Evolutionary conservation across 2,797 vertebrate genomes (phyloP).

Genomic region (Spinibarbus caldwelli): DNA sequence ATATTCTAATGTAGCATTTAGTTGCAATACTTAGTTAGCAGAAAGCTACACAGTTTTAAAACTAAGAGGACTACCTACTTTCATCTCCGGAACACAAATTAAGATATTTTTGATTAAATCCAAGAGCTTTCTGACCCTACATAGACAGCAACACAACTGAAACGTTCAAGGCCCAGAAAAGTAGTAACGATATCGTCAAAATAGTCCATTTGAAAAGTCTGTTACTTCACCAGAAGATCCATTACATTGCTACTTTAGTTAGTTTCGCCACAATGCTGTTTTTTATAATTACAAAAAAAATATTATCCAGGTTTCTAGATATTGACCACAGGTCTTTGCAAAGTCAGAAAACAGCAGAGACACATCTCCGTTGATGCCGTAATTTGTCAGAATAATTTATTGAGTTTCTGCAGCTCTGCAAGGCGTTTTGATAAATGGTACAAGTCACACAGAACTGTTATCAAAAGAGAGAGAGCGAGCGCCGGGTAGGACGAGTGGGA

Average conservation of each 20-base stretch:
- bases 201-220: too few relatives aligned
- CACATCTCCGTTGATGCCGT: slow-evolving; percentile 72
- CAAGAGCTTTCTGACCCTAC: too few relatives aligned
- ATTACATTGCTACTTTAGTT: not conserved
- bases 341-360: slow-evolving; percentile 65
- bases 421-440: slow-evolving; percentile 81
- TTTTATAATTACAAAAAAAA: slow-evolving; percentile 4
- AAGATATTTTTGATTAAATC: too few relatives aligned
- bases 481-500: slow-evolving; percentile 33
- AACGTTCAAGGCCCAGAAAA: too few relatives aligned
- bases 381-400: slow-evolving; percentile 82
- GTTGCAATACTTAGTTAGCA: not conserved
- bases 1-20: not conserved
- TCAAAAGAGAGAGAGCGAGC: slow-evolving; percentile 67
- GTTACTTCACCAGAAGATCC: not conserved
- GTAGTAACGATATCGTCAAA: too few relatives aligned
- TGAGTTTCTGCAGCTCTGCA: slow-evolving; percentile 74
- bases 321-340: slow-evolving; percentile 21
- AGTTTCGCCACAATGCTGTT: not conserved
- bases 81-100: too few relatives aligned
- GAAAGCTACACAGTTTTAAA: not conserved
- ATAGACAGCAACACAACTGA: too few relatives aligned
- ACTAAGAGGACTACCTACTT: not conserved
- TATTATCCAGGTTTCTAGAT: slow-evolving; percentile 41
- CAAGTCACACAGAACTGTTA: slow-evolving; percentile 78